Percentiles rank a stretch among this genome's conserved stretches.
Evolutionary conservation across 2,113 vertebrate genomes (phyloP).

Genomic region (Psittacara wagleri): DNA sequence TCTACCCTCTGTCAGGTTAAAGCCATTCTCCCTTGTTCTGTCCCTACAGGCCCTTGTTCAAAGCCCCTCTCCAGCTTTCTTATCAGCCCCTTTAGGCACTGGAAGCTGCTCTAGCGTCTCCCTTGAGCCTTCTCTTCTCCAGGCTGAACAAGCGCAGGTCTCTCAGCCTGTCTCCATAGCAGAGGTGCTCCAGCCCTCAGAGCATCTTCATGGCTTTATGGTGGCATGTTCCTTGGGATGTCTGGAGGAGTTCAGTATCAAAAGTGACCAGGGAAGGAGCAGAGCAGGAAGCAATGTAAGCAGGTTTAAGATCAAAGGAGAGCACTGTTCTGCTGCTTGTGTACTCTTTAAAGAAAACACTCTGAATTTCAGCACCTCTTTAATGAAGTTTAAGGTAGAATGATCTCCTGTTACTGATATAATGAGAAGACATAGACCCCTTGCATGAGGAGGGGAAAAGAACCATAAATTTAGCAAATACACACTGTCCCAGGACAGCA

Average conservation of each 20-base stretch:
- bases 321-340: not conserved
- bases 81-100: not conserved
- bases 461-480: not conserved
- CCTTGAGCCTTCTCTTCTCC: not conserved
- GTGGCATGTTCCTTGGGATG: not conserved
- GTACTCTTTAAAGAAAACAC: not conserved
- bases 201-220: not conserved
- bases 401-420: not conserved
- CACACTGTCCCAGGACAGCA: not conserved
- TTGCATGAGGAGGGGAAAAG: not conserved
- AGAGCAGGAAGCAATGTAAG: not conserved
- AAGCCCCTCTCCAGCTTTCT: not conserved
- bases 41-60: not conserved
- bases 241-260: not conserved
- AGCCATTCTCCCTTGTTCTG: not conserved
- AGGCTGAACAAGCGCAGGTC: not conserved
- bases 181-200: not conserved
- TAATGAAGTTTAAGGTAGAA: not conserved
- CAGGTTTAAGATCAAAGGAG: constrained; percentile 3
- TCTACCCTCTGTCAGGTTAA: not conserved
- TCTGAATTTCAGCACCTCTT: not conserved
- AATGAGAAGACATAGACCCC: not conserved
- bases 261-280: not conserved
- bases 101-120: not conserved
- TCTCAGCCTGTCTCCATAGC: not conserved